phyloP scores from a whole-genome alignment of 2,113 vertebrate genomes.

The Gymnobelideus leadbeateri region DNA sequence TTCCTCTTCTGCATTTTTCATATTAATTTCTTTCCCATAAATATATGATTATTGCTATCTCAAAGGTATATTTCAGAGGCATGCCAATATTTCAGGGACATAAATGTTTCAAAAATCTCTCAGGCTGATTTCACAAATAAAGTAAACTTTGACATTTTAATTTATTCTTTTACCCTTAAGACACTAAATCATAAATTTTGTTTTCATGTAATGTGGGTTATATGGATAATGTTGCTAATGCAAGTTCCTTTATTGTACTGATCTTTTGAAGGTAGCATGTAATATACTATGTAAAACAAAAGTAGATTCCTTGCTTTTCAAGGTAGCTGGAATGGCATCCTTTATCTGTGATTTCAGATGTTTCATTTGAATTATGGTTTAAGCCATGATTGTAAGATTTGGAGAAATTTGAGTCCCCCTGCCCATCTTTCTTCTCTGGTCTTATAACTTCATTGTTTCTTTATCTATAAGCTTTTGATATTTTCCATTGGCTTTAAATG shows the following conservation, averaged over 20 bases:
- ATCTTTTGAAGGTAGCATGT: conserved; percentile 17
- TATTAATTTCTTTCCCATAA: conserved; percentile 2
- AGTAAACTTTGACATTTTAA: conserved; percentile 40
- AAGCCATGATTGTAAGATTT: background rate
- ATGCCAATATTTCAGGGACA: conserved; percentile 34
- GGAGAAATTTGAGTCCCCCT: background rate
- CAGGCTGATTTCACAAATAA: conserved; percentile 5
- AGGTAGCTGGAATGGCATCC: background rate
- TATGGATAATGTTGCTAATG: background rate
- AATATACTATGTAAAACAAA: background rate
- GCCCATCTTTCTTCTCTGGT: background rate
- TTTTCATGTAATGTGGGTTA: conserved; percentile 24
- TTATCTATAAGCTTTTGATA: background rate
- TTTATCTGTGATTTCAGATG: background rate
- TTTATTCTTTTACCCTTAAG: conserved; percentile 9
- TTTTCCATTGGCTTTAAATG: background rate
- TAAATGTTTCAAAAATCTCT: conserved; percentile 13
- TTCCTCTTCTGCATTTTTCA: background rate
- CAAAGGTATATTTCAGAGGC: conserved; percentile 8
- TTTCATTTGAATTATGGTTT: background rate
- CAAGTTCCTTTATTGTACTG: background rate
- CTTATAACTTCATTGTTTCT: background rate
- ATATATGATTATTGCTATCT: conserved; percentile 6
- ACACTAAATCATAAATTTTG: conserved; percentile 41
- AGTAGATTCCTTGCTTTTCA: background rate